Evolutionary conservation across 2,888 invertebrate genomes (phyloP).

Genomic region (Sicus ferrugineus): DNA sequence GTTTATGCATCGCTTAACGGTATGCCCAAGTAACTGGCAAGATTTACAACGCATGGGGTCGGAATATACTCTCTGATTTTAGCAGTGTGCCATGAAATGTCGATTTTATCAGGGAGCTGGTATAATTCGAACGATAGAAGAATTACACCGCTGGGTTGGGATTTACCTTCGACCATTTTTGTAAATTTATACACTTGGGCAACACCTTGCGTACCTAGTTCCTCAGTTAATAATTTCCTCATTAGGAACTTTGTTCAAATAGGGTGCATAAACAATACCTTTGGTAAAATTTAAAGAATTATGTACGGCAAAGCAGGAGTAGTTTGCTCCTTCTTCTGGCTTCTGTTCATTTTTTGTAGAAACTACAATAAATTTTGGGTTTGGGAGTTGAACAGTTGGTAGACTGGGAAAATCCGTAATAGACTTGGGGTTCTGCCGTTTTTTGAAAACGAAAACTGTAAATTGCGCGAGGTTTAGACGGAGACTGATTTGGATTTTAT

Average conservation of each 20-base stretch:
- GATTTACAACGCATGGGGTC: conserved; percentile 38
- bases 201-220: conserved; percentile 34
- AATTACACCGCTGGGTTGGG: conserved; percentile 9
- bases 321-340: too few species aligned
- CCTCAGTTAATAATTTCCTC: conserved; percentile 35
- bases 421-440: too few species aligned
- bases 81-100: conserved; percentile 34
- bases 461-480: too few species aligned
- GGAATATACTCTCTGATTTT: conserved; percentile 36
- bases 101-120: conserved; percentile 22
- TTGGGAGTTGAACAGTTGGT: too few species aligned
- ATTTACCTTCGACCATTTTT: background rate
- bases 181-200: conserved; percentile 34
- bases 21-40: conserved; percentile 39
- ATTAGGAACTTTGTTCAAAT: conserved; percentile 29
- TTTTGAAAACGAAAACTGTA: too few species aligned
- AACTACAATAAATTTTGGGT: too few species aligned
- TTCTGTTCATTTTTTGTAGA: too few species aligned
- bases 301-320: too few species aligned
- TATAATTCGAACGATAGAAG: conserved; percentile 30
- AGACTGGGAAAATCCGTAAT: too few species aligned
- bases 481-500: background rate
- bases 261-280: conserved; percentile 36
- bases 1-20: conserved; percentile 36
- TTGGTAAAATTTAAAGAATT: conserved; percentile 2